Conservation (phyloP, 2,888 invertebrate species). For the Sussaba pulchella region DNA sequence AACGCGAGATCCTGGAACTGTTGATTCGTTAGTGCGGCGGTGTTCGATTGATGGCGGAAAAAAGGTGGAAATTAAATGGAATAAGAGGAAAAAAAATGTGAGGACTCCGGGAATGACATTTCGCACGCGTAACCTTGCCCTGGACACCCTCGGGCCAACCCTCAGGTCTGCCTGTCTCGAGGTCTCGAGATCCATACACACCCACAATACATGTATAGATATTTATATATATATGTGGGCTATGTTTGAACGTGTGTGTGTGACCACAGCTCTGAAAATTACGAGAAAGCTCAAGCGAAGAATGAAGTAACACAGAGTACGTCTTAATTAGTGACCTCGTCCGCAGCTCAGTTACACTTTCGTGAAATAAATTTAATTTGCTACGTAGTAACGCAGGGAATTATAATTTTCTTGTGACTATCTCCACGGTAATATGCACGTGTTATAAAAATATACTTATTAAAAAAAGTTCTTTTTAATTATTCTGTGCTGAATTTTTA, state of each 20-base stretch:
- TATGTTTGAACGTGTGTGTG: background rate
- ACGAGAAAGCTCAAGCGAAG: slow-evolving; percentile 20
- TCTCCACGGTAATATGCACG: background rate
- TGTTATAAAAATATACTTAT: no score
- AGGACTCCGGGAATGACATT: slow-evolving; percentile 31
- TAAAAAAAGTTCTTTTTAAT: no score
- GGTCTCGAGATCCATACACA: slow-evolving; percentile 14
- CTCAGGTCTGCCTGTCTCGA: background rate
- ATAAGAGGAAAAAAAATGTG: slow-evolving; percentile 4
- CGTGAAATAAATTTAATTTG: slow-evolving; percentile 14
- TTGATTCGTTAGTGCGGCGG: background rate
- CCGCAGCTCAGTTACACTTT: slow-evolving; percentile 15
- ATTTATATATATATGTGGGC: background rate
- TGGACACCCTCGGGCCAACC: slow-evolving; percentile 42
- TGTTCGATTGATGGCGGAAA: background rate
- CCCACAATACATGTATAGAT: background rate
- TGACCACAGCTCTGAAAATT: slow-evolving; percentile 18
- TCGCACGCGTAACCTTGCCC: slow-evolving; percentile 62
- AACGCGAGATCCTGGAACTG: no score
- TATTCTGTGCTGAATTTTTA: no score
- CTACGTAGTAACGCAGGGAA: background rate
- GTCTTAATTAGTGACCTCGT: slow-evolving; percentile 55
- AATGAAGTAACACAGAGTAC: slow-evolving; percentile 41
- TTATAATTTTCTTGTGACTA: background rate
- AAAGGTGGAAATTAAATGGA: background rate